phyloP scores from a whole-genome alignment of 2,797 vertebrate genomes.

The Micropoecilia bifurca region DNA sequence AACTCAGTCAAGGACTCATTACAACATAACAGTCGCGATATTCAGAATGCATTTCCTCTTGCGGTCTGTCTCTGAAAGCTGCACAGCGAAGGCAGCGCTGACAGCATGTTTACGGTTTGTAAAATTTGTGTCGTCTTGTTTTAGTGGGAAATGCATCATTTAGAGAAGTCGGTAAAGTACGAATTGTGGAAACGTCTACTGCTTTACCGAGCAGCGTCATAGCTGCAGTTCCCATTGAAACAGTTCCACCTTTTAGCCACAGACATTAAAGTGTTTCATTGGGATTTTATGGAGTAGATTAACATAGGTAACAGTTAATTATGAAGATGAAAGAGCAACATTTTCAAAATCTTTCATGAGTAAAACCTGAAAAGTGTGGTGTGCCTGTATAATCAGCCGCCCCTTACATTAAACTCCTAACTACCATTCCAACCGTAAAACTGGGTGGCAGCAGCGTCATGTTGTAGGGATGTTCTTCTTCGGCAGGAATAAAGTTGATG shows the following conservation, averaged over 20 bases:
- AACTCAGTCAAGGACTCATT: conserved; percentile 60
- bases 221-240: conserved; percentile 23
- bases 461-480: neutral
- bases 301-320: neutral
- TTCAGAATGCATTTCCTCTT: conserved; percentile 57
- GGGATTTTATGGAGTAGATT: conserved; percentile 15
- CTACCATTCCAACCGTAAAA: neutral
- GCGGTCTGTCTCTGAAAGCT: conserved; percentile 38
- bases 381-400: neutral
- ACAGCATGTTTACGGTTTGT: conserved; percentile 40
- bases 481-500: neutral
- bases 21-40: conserved; percentile 48
- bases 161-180: conserved; percentile 5
- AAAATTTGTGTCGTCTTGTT: neutral
- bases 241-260: neutral
- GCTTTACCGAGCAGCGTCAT: conserved; percentile 10
- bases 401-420: neutral
- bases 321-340: conserved; percentile 8
- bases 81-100: conserved; percentile 29
- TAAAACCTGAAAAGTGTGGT: neutral
- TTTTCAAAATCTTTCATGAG: neutral
- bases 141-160: conserved; percentile 7
- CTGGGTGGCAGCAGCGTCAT: neutral
- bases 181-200: neutral
- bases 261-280: neutral